Evolutionary conservation across 2,888 invertebrate species (phyloP).

Genomic region (Fissipunctia ypsillon): DNA sequence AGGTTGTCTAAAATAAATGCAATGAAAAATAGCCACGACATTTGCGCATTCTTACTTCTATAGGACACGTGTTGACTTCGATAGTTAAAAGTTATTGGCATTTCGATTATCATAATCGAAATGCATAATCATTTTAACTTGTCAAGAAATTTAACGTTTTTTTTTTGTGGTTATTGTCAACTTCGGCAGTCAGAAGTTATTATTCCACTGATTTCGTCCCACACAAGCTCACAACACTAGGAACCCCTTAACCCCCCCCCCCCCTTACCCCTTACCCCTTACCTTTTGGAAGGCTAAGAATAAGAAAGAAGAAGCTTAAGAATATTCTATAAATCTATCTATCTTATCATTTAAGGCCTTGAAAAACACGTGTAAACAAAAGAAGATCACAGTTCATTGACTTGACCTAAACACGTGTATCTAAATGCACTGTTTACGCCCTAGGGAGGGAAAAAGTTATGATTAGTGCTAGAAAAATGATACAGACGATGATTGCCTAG

Average conservation of each 20-base stretch:
- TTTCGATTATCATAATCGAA: too few species aligned
- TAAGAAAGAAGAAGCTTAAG: too few species aligned
- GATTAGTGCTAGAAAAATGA: constrained; percentile 49
- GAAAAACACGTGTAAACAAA: constrained; percentile 54
- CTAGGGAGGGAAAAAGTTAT: constrained; percentile 52
- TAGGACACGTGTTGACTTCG: neutral
- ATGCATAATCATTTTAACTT: too few species aligned
- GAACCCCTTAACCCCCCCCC: too few species aligned
- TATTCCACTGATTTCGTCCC: neutral
- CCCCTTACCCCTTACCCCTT: too few species aligned
- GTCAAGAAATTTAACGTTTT: too few species aligned
- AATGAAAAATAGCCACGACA: too few species aligned
- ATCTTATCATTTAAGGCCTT: constrained; percentile 4
- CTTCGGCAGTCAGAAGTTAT: neutral
- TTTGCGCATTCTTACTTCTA: neutral
- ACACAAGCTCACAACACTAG: neutral
- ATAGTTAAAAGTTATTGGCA: neutral
- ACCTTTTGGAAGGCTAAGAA: too few species aligned
- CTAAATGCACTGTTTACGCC: constrained; percentile 30
- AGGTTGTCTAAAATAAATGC: neutral
- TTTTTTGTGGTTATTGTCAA: neutral
- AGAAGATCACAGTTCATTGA: constrained; percentile 52
- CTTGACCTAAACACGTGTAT: constrained; percentile 45
- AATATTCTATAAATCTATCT: too few species aligned
- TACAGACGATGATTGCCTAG: constrained; percentile 29